phyloP scores from a whole-genome alignment of 1,140 invertebrate genomes.

The Tetranychus urticae region DNA sequence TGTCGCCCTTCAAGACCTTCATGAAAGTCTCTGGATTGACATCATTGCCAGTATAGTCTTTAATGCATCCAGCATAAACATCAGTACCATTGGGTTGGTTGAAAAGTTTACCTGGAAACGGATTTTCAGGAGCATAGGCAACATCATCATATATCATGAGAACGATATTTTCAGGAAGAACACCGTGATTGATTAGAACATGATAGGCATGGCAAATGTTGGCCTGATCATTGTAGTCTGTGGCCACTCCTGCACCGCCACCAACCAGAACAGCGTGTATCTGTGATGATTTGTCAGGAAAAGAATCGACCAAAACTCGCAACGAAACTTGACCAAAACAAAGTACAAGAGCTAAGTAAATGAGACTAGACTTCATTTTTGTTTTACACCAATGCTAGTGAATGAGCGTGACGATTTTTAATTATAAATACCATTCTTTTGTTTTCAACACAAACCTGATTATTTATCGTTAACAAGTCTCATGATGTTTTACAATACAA shows the following conservation, averaged over 20 bases:
- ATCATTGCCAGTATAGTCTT: constrained; percentile 28
- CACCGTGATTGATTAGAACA: constrained; percentile 28
- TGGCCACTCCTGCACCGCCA: constrained; percentile 27
- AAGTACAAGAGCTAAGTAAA: too few relatives aligned
- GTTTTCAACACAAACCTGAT: too few relatives aligned
- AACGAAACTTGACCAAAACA: too few relatives aligned
- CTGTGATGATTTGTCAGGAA: too few relatives aligned
- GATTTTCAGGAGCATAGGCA: constrained; percentile 29
- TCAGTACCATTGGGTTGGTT: constrained; percentile 32
- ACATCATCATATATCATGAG: constrained; percentile 41
- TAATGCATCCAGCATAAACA: constrained; percentile 31
- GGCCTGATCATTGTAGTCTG: constrained; percentile 37
- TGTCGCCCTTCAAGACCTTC: constrained; percentile 28
- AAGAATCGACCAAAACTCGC: too few relatives aligned
- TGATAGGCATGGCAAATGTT: constrained; percentile 38
- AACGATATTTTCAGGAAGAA: constrained; percentile 32
- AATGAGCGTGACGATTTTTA: too few relatives aligned
- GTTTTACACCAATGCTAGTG: too few relatives aligned
- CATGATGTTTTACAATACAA: too few relatives aligned
- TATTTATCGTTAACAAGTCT: too few relatives aligned
- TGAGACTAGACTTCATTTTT: too few relatives aligned
- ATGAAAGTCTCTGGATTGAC: constrained; percentile 27
- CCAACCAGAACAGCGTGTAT: background rate
- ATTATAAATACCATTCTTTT: too few relatives aligned
- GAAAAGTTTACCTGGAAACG: constrained; percentile 30